Conservation (phyloP, 1,140 invertebrate species). For the Ditylenchus dipsaci region DNA sequence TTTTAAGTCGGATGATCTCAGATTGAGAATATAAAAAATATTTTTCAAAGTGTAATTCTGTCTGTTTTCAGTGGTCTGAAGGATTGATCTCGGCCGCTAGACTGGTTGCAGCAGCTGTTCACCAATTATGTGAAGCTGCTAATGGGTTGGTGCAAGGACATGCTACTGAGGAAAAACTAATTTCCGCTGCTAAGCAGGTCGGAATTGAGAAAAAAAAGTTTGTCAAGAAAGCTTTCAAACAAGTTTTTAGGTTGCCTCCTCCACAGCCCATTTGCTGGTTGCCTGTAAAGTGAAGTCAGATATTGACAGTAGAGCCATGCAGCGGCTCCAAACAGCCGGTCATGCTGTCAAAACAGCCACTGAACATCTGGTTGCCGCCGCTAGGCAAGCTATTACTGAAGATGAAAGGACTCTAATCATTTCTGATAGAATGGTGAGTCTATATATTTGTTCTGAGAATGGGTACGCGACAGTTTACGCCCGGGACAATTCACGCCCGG, state of each 20-base stretch:
- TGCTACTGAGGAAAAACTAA: conserved; percentile 87
- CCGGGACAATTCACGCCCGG: no score
- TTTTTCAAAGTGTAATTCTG: no score
- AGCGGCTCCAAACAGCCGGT: conserved; percentile 83
- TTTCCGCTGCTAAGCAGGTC: conserved; percentile 82
- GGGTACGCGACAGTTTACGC: no score
- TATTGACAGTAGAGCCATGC: conserved; percentile 83
- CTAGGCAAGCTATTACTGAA: conserved; percentile 80
- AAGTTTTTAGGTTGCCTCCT: conserved; percentile 75
- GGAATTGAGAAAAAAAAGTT: background rate
- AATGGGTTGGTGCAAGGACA: conserved; percentile 91
- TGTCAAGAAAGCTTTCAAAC: background rate
- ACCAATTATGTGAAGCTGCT: conserved; percentile 91
- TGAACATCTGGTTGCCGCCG: conserved; percentile 87
- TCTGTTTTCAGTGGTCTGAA: conserved; percentile 73
- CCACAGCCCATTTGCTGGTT: conserved; percentile 90
- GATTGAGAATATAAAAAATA: no score
- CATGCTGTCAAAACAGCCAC: conserved; percentile 95
- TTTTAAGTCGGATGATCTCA: no score
- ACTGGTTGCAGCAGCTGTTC: conserved; percentile 90
- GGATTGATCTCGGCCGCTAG: conserved; percentile 88
- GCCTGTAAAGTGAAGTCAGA: conserved; percentile 98
- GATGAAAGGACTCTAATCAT: conserved; percentile 82
- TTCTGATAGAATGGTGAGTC: conserved; percentile 70
- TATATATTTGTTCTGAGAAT: background rate